Evolutionary conservation across 2,888 invertebrate species (phyloP).

Genomic region (Eristalinus aeneus): DNA sequence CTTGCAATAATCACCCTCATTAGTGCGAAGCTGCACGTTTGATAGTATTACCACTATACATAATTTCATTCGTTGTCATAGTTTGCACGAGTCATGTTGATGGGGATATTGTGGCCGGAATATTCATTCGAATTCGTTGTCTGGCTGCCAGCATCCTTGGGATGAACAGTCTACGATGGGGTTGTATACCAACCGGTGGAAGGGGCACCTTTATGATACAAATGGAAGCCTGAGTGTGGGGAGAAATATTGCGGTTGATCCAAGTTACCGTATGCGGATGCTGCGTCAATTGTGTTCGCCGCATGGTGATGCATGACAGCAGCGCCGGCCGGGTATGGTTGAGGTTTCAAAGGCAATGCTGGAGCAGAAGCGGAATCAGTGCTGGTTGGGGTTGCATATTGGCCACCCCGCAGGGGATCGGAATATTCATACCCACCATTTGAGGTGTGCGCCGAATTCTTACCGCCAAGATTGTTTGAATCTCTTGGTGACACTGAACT

Average conservation of each 20-base stretch:
- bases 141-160: conserved; percentile 32
- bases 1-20: conserved; percentile 30
- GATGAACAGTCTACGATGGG: conserved; percentile 84
- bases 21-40: conserved; percentile 26
- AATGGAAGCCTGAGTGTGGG: conserved; percentile 90
- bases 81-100: conserved; percentile 18
- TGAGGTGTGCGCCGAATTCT: conserved; percentile 71
- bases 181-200: conserved; percentile 90
- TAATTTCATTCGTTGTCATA: conserved; percentile 19
- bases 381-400: conserved; percentile 78
- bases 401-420: conserved; percentile 82
- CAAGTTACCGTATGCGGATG: conserved; percentile 83
- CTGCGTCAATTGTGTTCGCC: conserved; percentile 83
- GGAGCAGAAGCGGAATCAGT: conserved; percentile 84
- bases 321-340: conserved; percentile 90
- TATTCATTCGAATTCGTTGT: conserved; percentile 26
- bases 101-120: conserved; percentile 36
- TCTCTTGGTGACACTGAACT: conserved; percentile 98
- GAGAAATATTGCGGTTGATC: conserved; percentile 94
- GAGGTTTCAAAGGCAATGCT: conserved; percentile 92
- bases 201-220: conserved; percentile 89
- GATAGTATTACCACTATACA: not conserved
- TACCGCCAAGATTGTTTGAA: conserved; percentile 84
- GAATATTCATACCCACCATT: conserved; percentile 84
- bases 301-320: conserved; percentile 84